These are phyloP conservation scores for Drosophila mojavensis DNA, from an alignment of 1,140 invertebrate genomes.

Conservation along the genomic window DNA sequence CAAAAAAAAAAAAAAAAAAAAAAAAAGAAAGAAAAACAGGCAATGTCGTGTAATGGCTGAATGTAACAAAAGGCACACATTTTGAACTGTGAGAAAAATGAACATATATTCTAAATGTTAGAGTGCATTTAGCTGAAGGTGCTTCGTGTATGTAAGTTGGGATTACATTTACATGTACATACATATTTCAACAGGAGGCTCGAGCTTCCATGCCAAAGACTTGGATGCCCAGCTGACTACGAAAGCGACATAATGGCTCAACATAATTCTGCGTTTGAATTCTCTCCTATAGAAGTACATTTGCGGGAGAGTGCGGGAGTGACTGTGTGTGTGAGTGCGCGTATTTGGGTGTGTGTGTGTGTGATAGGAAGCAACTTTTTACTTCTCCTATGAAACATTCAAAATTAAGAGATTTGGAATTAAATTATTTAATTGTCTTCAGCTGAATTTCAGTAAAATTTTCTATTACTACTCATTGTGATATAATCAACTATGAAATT, in stretches of 20 bases:
- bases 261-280: slow-evolving; percentile 54
- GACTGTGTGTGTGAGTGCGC: slow-evolving; percentile 21
- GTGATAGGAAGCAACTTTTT: slow-evolving; percentile 9
- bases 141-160: neutral
- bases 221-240: slow-evolving; percentile 67
- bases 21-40: neutral
- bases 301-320: neutral
- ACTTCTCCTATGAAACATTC: slow-evolving; percentile 7
- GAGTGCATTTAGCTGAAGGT: neutral
- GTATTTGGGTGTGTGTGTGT: neutral
- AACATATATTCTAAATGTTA: neutral
- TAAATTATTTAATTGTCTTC: neutral
- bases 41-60: neutral
- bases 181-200: slow-evolving; percentile 20
- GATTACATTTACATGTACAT: slow-evolving; percentile 8
- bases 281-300: neutral
- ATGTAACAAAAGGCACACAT: too few species aligned
- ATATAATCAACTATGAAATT: too few species aligned
- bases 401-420: neutral
- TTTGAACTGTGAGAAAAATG: too few species aligned
- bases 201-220: slow-evolving; percentile 8
- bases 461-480: too few species aligned
- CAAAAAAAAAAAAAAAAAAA: neutral
- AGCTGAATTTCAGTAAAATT: too few species aligned
- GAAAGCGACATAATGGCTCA: slow-evolving; percentile 45